Percentiles rank a stretch among this genome's conserved stretches.
Evolutionary conservation across 2,888 invertebrate species (phyloP).

Genomic region (Himalopsyche tibetana): DNA sequence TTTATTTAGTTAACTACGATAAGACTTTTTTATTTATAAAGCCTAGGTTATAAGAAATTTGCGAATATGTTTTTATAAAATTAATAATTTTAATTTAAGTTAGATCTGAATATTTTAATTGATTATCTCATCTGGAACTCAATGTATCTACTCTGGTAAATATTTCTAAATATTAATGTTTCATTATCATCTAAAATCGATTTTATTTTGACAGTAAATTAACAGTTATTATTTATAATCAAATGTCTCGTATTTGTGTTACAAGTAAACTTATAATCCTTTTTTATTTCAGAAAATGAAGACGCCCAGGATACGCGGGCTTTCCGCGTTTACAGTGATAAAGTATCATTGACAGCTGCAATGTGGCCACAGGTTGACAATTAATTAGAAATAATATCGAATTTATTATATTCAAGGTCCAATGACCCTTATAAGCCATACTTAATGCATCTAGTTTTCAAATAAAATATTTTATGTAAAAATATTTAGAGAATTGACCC

Average conservation of each 20-base stretch:
- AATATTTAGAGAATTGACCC: too few relatives aligned
- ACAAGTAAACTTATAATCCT: not conserved
- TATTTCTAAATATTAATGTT: not conserved
- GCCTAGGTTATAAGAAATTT: slow-evolving; percentile 17
- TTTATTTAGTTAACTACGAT: slow-evolving; percentile 19
- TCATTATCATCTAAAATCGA: slow-evolving; percentile 2
- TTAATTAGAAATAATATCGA: slow-evolving; percentile 1
- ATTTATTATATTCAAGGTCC: not conserved
- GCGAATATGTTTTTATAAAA: slow-evolving; percentile 22
- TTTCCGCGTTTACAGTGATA: slow-evolving; percentile 53
- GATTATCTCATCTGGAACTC: not conserved
- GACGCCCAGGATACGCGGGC: slow-evolving; percentile 52
- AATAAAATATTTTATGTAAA: too few relatives aligned
- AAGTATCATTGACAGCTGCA: slow-evolving; percentile 55
- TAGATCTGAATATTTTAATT: not conserved
- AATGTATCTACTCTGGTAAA: not conserved
- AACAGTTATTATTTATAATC: not conserved
- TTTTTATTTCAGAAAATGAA: slow-evolving; percentile 53
- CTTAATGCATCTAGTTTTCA: too few relatives aligned
- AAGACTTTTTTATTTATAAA: not conserved
- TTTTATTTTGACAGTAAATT: not conserved
- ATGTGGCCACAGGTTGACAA: slow-evolving; percentile 61
- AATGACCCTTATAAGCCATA: not conserved
- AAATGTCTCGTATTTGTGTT: too few relatives aligned
- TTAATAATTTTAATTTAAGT: not conserved